Conservation (phyloP, 2,797 vertebrate genomes). For the Notolepis coatsorum region DNA sequence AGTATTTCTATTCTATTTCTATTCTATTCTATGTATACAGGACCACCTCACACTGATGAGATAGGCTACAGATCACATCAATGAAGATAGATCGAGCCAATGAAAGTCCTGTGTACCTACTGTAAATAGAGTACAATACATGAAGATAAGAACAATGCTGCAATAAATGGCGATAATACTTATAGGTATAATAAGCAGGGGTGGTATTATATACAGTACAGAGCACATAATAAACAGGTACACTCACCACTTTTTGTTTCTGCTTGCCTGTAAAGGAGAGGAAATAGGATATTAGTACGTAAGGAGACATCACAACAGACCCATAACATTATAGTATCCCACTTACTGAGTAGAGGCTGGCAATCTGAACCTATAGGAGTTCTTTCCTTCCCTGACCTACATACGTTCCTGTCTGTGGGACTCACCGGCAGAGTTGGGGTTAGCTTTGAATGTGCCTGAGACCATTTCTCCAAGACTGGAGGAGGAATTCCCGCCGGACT, state of each 20-base stretch:
- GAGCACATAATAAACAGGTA: not conserved
- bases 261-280: slow-evolving; percentile 92
- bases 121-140: not conserved
- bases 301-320: not conserved
- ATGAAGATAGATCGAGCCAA: not conserved
- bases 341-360: not conserved
- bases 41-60: too few relatives aligned
- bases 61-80: not conserved
- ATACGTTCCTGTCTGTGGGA: not conserved
- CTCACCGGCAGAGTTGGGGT: slow-evolving; percentile 91
- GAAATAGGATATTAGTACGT: slow-evolving; percentile 25
- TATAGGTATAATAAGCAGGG: not conserved
- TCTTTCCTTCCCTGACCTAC: slow-evolving; percentile 8
- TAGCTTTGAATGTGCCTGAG: slow-evolving; percentile 94
- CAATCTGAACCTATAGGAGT: not conserved
- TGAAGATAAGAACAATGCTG: too few relatives aligned
- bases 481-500: slow-evolving; percentile 96
- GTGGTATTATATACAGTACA: not conserved
- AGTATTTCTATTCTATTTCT: too few relatives aligned
- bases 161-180: not conserved
- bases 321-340: not conserved
- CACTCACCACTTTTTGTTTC: slow-evolving; percentile 98
- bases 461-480: slow-evolving; percentile 99
- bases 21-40: slow-evolving; percentile 12
- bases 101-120: not conserved